A percentile compares a stretch with the other conserved stretches of the same genome.
Evolutionary conservation across 2,113 vertebrate species (phyloP).

Genomic region (Rhegmatorhina hoffmannsi): DNA sequence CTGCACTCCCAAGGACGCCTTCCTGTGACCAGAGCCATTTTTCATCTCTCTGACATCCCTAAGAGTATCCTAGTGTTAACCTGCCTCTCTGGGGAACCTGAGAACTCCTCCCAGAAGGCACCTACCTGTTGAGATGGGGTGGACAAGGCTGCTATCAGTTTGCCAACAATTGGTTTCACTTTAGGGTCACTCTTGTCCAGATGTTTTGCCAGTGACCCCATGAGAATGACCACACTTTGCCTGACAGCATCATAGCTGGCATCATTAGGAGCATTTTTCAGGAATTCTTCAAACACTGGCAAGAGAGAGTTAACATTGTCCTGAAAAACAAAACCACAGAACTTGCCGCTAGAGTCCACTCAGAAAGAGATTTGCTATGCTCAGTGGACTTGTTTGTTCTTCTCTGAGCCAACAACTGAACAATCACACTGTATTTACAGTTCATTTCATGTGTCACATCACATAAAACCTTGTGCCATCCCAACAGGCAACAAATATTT

Average conservation of each 20-base stretch:
- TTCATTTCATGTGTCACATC: slow-evolving; percentile 38
- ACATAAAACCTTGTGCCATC: background rate
- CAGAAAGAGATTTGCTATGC: slow-evolving; percentile 40
- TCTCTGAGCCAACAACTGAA: slow-evolving; percentile 43
- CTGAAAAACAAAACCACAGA: slow-evolving; percentile 75
- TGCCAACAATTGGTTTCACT: slow-evolving; percentile 97
- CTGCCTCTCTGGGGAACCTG: background rate
- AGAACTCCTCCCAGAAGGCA: slow-evolving; percentile 20
- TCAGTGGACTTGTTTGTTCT: slow-evolving; percentile 50
- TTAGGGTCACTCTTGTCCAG: slow-evolving; percentile 97
- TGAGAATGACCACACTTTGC: slow-evolving; percentile 97
- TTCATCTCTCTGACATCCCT: background rate
- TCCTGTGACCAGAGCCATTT: background rate
- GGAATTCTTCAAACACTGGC: slow-evolving; percentile 96
- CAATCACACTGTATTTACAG: slow-evolving; percentile 39
- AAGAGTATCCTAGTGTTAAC: background rate
- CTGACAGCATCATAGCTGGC: slow-evolving; percentile 96
- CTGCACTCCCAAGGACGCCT: background rate
- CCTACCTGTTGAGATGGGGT: slow-evolving; percentile 98
- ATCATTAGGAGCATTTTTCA: slow-evolving; percentile 94
- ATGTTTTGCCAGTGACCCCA: slow-evolving; percentile 98
- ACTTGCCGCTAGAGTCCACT: slow-evolving; percentile 40
- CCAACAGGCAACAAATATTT: background rate
- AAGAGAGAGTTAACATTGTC: slow-evolving; percentile 95
- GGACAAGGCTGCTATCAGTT: slow-evolving; percentile 94